Conservation (phyloP, 2,113 vertebrate species). For the Ictalurus furcatus region DNA sequence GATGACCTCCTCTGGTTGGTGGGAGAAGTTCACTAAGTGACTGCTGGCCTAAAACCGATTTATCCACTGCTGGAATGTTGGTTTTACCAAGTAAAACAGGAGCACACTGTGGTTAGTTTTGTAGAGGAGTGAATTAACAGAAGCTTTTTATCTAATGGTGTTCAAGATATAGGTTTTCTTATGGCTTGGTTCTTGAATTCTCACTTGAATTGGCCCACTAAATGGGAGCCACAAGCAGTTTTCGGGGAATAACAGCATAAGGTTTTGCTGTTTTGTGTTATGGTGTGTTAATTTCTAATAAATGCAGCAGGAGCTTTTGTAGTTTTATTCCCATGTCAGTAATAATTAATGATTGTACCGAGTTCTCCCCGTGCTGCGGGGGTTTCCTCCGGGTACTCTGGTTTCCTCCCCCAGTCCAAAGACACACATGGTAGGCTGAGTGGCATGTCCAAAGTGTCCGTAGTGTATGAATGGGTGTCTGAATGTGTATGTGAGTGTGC, state of each 20-base stretch:
- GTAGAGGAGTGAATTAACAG: too few species aligned
- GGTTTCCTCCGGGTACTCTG: too few species aligned
- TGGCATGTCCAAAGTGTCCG: too few species aligned
- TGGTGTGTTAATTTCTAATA: neutral
- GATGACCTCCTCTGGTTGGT: neutral
- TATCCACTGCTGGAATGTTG: neutral
- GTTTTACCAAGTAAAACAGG: neutral
- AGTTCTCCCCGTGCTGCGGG: too few species aligned
- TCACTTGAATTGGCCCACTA: neutral
- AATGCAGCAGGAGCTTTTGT: neutral
- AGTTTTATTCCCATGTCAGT: neutral
- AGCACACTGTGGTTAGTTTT: too few species aligned
- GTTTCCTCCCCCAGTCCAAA: too few species aligned
- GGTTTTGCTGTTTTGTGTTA: neutral
- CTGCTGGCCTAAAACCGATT: neutral
- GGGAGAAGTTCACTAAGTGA: neutral
- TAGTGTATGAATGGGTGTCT: too few species aligned
- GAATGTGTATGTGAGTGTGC: too few species aligned
- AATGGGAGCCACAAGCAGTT: neutral
- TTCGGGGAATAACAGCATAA: neutral
- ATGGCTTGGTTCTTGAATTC: too few species aligned
- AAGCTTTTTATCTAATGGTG: neutral
- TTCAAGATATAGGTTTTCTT: neutral
- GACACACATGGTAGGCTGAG: too few species aligned
- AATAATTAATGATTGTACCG: neutral